A percentile compares a stretch with the other conserved stretches of the same genome.
Conservation (phyloP, 2,113 vertebrate genomes). For the Platysternon megacephalum region DNA sequence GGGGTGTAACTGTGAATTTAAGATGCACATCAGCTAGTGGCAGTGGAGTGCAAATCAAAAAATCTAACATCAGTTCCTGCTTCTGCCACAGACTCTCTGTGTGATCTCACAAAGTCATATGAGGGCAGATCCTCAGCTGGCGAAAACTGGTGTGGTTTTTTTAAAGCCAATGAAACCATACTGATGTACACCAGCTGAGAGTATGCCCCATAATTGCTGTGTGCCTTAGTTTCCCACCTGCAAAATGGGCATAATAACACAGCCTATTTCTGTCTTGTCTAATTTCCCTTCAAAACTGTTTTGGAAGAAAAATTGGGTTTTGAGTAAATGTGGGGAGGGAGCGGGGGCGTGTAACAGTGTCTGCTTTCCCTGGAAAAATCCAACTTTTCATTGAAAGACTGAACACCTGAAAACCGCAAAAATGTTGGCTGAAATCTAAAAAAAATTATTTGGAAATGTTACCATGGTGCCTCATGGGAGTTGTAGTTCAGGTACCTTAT, state of each 20-base stretch:
- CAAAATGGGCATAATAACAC: neutral
- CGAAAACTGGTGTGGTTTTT: neutral
- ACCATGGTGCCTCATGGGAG: neutral
- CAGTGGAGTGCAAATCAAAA: constrained; percentile 7
- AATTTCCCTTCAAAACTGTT: neutral
- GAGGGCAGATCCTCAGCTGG: neutral
- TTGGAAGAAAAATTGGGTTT: neutral
- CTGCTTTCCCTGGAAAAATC: neutral
- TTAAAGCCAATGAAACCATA: constrained; percentile 40
- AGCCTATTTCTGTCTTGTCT: neutral
- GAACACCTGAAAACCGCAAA: neutral
- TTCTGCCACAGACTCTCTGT: neutral
- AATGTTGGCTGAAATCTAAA: neutral
- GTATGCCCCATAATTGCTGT: neutral
- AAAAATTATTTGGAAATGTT: neutral
- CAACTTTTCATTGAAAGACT: neutral
- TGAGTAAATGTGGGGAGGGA: neutral
- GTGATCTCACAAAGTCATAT: neutral
- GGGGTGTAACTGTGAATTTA: constrained; percentile 44
- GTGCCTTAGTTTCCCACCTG: neutral
- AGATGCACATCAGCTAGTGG: neutral
- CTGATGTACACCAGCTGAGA: neutral
- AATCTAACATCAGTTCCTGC: constrained; percentile 45
- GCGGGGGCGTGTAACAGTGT: neutral
- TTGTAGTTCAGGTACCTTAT: neutral